These are phyloP conservation scores for Hirudinaria manillensis DNA, from an alignment of 2,888 invertebrate species.

Conservation along the genomic window DNA sequence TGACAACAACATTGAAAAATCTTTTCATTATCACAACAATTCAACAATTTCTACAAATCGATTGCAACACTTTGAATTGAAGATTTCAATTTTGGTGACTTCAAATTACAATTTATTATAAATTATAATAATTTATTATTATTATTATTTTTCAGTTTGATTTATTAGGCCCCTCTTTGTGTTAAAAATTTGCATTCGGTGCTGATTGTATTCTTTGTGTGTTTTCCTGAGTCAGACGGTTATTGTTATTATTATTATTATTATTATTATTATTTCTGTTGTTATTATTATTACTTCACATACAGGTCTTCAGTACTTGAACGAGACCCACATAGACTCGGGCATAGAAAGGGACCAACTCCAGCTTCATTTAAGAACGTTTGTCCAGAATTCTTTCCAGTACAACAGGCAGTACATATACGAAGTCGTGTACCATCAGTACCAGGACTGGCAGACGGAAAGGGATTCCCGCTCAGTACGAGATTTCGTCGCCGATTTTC, in stretches of 20 bases:
- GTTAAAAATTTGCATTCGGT: too few species aligned
- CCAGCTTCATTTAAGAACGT: conserved; percentile 69
- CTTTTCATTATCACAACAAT: too few species aligned
- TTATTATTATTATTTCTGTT: conserved; percentile 6
- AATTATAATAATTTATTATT: too few species aligned
- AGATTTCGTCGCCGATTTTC: conserved; percentile 25
- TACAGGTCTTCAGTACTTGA: conserved; percentile 32
- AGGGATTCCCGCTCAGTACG: conserved; percentile 23
- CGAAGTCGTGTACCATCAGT: conserved; percentile 87
- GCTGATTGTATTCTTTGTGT: too few species aligned
- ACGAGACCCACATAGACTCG: conserved; percentile 26
- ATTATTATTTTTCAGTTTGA: too few species aligned
- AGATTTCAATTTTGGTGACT: too few species aligned
- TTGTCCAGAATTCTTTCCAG: conserved; percentile 86
- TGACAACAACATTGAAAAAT: too few species aligned
- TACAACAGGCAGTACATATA: conserved; percentile 86
- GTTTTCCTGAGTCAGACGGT: not conserved
- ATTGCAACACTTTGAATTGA: too few species aligned
- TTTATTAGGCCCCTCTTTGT: too few species aligned
- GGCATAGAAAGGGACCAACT: conserved; percentile 18
- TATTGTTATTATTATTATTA: conserved; percentile 6
- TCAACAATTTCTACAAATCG: too few species aligned
- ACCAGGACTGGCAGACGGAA: conserved; percentile 74
- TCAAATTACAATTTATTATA: too few species aligned
- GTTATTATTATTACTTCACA: not conserved